Evolutionary conservation across 2,113 vertebrate species (phyloP), one percentile per base, ranked within the genome.

Genomic region (Gymnobelideus leadbeateri): DNA sequence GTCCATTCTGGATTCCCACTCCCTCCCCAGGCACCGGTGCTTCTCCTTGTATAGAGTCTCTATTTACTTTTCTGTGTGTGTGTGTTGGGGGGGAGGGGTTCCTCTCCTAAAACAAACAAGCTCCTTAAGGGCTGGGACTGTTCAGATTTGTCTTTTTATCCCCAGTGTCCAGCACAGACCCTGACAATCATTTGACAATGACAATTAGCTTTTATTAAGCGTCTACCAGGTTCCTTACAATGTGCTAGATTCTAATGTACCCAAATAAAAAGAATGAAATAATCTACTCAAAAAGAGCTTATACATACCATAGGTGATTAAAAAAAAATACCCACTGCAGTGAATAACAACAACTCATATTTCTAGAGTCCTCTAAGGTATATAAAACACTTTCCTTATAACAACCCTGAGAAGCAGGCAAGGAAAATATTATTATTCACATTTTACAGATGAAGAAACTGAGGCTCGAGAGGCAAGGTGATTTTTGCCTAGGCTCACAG

Each of bases 311-410:
- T 53, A 91, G 47, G 37, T 46, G 43, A 7, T 94, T 91, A 52
- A 94, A 51, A 52, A 94, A 51, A 91, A 93, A 92, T 93, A 92
- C 25, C 55, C 91, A 47, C 2, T 89, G 28, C 94, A 89, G 57
- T 26, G 92, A 92, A 16, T 68, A 95, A n/a, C 14, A 95, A n/a
- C 14, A 84, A 43, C n/a, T 37, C 37, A 23, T 84, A 21, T 43
- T 84, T 84, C n/a, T 84, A 43, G n/a, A 84, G n/a, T 1, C 68
- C 5, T 43, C n/a, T 84, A 43, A 43, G 16, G 5, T 84, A 84
- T 43, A 84, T 84, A 84, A 84, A 43, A 21, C 37, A 84, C n/a
- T 84, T 84, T 84, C n/a, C 68, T 84, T 77, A 77, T 1, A n/a
- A 77, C n/a, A 43, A 37, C 19, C n/a, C 1, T 43, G n/a, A 8